Base-by-base conservation (phyloP, 2,888 invertebrate genomes). In the Acleris sparsana region DNA sequence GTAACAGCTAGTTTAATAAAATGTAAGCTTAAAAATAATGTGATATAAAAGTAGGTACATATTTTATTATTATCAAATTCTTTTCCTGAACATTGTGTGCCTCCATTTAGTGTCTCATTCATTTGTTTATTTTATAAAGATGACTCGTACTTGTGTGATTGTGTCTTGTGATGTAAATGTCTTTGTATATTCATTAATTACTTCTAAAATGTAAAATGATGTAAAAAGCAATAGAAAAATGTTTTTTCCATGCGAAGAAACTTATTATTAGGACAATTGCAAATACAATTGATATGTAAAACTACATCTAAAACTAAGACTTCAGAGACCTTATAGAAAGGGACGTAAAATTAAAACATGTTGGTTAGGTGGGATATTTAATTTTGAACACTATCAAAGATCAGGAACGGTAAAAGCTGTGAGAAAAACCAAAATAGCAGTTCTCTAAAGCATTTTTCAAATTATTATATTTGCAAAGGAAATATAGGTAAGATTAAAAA, bases 1-100 rank as follows among this genome's bases (percentile, higher is more conserved):
- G 76, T 84, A 83, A 71, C 82, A 83, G 80, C 84, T 84, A 76
- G 67, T 69, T 69, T 69, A 69, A 70, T 68, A 68, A 61, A 25
- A 58, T 65, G 62, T 73, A 73, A 70, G 61, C 62, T 69, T 68
- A 71, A 71, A 68, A 72, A 63, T 63, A 68, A 69, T 65, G 70
- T 67, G 62, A 62, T 62, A 53, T 58, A 55, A 59, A 62, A 56
- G 62, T 67, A 62, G 60, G 55, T 57, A 61, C 55, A 56, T 39
- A 60, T 18, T 39, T 13, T 25, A 48, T 62, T 58, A 55, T 57
- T 62, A 51, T 57, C 69, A 60, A 60, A 46, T 46, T 33, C 52
- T 18, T 60, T 20, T 43, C 48, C 17, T 53, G n/a, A 62, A 62
- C 20, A 22, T 25, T 39, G 18, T 29, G 52, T 20, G 51, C 52